Percentiles rank a stretch among this genome's conserved stretches.
Conservation (phyloP, 2,888 invertebrate genomes). For the Epinotia nisella region DNA sequence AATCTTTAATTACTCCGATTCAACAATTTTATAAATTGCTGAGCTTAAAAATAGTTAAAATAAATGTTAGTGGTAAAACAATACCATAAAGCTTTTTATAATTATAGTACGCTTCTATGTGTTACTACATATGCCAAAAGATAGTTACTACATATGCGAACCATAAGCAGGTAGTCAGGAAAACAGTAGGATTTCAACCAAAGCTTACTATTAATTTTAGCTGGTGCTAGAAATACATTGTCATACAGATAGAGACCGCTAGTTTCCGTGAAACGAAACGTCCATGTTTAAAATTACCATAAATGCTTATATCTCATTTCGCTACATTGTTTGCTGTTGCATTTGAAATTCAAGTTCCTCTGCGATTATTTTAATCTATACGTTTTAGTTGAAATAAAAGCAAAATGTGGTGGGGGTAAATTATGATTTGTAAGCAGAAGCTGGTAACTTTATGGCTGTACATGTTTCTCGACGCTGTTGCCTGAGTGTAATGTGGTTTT, state of each 20-base stretch:
- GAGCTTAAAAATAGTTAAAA: not conserved
- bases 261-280: constrained; percentile 52
- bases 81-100: too few relatives aligned
- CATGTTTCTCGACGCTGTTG: not conserved
- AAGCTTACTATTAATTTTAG: constrained; percentile 20
- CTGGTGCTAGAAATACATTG: constrained; percentile 20
- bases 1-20: not conserved
- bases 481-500: not conserved
- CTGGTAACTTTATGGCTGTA: constrained; percentile 7
- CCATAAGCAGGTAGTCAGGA: not conserved
- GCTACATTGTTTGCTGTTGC: constrained; percentile 46
- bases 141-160: not conserved
- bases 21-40: not conserved
- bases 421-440: not conserved
- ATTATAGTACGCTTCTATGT: too few relatives aligned
- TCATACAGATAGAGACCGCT: constrained; percentile 42
- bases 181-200: constrained; percentile 2
- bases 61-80: too few relatives aligned
- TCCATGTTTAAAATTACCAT: constrained; percentile 63
- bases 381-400: constrained; percentile 27
- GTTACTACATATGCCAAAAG: not conserved
- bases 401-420: not conserved
- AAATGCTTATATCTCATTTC: constrained; percentile 68
- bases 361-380: constrained; percentile 34
- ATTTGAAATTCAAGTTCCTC: constrained; percentile 40